These are phyloP conservation scores for Limanda limanda DNA, from an alignment of 2,113 vertebrate species.

Conservation along the genomic window DNA sequence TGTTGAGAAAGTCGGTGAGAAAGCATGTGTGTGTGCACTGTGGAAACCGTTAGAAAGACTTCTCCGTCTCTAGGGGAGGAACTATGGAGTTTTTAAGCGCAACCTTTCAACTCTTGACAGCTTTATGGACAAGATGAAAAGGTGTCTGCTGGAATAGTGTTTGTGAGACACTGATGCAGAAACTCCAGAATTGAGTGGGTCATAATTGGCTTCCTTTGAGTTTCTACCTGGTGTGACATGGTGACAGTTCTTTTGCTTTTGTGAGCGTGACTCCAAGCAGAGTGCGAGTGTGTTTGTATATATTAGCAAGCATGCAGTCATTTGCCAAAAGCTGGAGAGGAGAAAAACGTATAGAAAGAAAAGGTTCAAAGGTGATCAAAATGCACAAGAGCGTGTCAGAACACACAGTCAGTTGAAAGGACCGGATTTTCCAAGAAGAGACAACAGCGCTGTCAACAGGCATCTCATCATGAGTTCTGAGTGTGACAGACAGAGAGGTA, in stretches of 20 bases:
- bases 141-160: slow-evolving; percentile 17
- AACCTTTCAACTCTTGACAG: slow-evolving; percentile 37
- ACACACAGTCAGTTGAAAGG: neutral
- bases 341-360: neutral
- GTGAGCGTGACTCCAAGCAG: neutral
- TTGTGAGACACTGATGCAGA: slow-evolving; percentile 28
- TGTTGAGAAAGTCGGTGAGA: neutral
- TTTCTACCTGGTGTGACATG: slow-evolving; percentile 13
- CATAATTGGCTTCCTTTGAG: slow-evolving; percentile 48
- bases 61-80: slow-evolving; percentile 3
- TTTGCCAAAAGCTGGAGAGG: slow-evolving; percentile 11
- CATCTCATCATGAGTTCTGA: neutral
- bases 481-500: neutral
- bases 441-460: slow-evolving; percentile 6
- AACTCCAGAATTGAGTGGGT: neutral
- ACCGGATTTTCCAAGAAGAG: neutral
- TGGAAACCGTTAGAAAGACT: neutral
- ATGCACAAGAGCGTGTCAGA: neutral
- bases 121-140: slow-evolving; percentile 21
- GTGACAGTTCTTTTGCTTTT: slow-evolving; percentile 41
- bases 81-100: neutral
- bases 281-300: neutral
- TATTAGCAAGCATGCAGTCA: neutral
- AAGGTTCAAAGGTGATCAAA: neutral
- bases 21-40: neutral